phyloP scores from a whole-genome alignment of 1,140 invertebrate species.

The Lysiphlebus fabarum region DNA sequence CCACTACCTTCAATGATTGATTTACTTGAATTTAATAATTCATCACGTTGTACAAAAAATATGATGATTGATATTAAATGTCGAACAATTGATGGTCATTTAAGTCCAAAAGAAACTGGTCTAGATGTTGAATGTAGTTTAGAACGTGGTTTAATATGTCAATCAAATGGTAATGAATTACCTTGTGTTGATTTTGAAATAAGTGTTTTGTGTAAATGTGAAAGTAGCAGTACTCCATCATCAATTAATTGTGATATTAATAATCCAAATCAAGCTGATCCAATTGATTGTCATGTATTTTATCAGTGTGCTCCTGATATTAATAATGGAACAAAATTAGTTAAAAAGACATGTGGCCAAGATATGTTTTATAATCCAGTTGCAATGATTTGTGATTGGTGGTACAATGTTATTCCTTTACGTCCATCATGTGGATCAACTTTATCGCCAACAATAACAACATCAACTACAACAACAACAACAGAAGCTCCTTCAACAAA shows the following conservation, averaged over 20 bases:
- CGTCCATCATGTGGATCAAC: conserved; percentile 59
- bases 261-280: conserved; percentile 53
- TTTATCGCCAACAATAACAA: background rate
- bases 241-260: conserved; percentile 41
- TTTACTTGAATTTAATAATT: conserved; percentile 48
- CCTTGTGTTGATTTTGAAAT: conserved; percentile 72
- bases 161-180: conserved; percentile 39
- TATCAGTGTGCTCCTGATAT: conserved; percentile 57
- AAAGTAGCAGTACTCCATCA: conserved; percentile 14
- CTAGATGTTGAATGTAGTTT: conserved; percentile 73
- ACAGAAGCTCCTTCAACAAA: conserved; percentile 16
- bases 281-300: conserved; percentile 60
- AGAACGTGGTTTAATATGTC: conserved; percentile 68
- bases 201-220: conserved; percentile 66
- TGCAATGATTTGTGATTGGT: conserved; percentile 62
- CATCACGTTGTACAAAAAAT: conserved; percentile 56
- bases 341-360: conserved; percentile 60
- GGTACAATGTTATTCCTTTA: conserved; percentile 58
- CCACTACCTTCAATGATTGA: conserved; percentile 57
- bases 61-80: conserved; percentile 74
- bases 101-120: conserved; percentile 64
- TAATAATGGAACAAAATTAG: conserved; percentile 40
- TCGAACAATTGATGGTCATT: conserved; percentile 62
- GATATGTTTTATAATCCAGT: conserved; percentile 60
- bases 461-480: background rate